Percentiles rank a stretch among this genome's conserved stretches.
These are phyloP conservation scores for Pitangus sulphuratus DNA, from an alignment of 2,797 vertebrate genomes.

Conservation along the genomic window DNA sequence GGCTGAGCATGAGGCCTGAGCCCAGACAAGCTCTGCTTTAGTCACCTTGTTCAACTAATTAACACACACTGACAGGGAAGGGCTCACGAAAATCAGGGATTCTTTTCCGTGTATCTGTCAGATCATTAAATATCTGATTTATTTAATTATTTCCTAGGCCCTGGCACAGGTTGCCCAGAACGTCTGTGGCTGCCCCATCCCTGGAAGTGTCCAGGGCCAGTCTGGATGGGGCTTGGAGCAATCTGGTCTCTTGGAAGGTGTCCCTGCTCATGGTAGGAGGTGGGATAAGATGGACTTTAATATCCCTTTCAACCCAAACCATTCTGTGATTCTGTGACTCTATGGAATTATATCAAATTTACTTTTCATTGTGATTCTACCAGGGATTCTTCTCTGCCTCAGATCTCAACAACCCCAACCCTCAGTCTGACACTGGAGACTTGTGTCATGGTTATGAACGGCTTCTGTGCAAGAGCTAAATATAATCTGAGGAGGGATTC, in stretches of 20 bases:
- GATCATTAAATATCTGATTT: fast-evolving
- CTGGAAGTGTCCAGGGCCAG: background rate
- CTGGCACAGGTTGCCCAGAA: background rate
- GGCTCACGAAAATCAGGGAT: background rate
- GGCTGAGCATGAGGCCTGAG: background rate
- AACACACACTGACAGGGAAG: background rate
- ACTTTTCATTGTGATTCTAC: background rate
- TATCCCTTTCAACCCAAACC: background rate
- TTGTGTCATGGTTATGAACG: fast-evolving
- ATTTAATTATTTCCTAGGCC: background rate
- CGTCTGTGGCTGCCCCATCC: background rate
- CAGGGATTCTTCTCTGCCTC: background rate
- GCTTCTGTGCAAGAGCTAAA: background rate
- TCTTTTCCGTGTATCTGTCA: background rate
- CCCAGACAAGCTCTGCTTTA: background rate
- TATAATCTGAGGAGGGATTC: background rate
- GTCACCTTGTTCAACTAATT: background rate
- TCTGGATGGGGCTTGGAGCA: background rate
- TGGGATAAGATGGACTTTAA: background rate
- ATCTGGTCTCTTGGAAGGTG: background rate
- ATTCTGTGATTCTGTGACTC: background rate
- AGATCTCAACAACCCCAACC: too few species aligned
- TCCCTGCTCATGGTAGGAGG: background rate
- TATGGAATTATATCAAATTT: background rate
- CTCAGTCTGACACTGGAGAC: background rate